Conservation (phyloP, 2,888 invertebrate species). For the Epirrhoe alternata region DNA sequence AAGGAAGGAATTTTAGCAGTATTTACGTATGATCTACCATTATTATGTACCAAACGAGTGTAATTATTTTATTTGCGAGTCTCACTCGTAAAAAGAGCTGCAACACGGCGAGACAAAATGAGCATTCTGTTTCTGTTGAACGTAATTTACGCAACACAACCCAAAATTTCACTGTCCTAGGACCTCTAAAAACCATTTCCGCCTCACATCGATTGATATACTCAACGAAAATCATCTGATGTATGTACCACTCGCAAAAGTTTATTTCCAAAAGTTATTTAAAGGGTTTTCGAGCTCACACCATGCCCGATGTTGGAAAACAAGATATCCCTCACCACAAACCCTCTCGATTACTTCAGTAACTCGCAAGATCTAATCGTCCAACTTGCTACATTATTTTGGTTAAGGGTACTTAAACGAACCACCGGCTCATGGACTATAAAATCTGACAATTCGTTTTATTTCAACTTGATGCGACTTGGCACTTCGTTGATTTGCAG, state of each 20-base stretch:
- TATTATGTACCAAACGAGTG: too few relatives aligned
- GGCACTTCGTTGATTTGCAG: slow-evolving; percentile 14
- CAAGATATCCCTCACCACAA: slow-evolving; percentile 6
- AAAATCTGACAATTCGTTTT: slow-evolving; percentile 29
- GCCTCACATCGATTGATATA: too few relatives aligned
- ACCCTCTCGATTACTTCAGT: slow-evolving; percentile 12
- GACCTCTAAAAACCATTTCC: too few relatives aligned
- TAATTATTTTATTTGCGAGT: too few relatives aligned
- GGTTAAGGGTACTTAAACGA: slow-evolving; percentile 29
- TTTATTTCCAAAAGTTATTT: background rate
- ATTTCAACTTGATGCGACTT: slow-evolving; percentile 24
- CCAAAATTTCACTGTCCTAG: too few relatives aligned
- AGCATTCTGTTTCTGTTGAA: too few relatives aligned
- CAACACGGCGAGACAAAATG: too few relatives aligned
- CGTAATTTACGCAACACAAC: too few relatives aligned
- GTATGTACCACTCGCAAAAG: too few relatives aligned
- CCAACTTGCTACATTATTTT: slow-evolving; percentile 23
- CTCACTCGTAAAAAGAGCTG: too few relatives aligned
- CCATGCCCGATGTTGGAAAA: background rate
- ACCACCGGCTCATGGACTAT: slow-evolving; percentile 24
- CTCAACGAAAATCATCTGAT: background rate
- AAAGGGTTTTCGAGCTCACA: background rate
- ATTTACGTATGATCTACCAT: too few relatives aligned
- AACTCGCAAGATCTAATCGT: slow-evolving; percentile 10
- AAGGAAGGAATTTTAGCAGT: too few relatives aligned